These are phyloP conservation scores for Octomys mimax DNA, from an alignment of 2,797 vertebrate genomes.

Conservation along the genomic window DNA sequence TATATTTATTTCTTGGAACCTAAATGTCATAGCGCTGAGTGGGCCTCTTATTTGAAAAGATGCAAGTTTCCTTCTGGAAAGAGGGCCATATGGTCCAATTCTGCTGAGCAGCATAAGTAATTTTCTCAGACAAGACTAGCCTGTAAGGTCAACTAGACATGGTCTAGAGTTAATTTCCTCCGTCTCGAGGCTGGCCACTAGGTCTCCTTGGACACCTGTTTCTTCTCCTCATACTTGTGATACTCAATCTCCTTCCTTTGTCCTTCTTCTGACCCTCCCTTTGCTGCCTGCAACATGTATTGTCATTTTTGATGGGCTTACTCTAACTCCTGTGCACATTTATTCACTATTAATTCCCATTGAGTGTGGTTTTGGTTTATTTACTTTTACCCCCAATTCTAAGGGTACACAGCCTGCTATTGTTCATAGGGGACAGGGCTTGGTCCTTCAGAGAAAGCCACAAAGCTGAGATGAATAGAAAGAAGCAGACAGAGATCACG, in stretches of 20 bases:
- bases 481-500: conserved; percentile 71
- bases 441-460: conserved; percentile 51
- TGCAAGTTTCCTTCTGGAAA: conserved; percentile 74
- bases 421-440: conserved; percentile 10
- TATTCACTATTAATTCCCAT: neutral
- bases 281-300: neutral
- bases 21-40: conserved; percentile 70
- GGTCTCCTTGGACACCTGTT: neutral
- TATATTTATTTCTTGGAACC: conserved; percentile 77
- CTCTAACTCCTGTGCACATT: neutral
- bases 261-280: neutral
- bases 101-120: conserved; percentile 71
- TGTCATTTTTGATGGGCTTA: neutral
- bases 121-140: conserved; percentile 59
- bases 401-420: neutral
- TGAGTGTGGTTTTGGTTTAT: neutral
- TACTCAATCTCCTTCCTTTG: neutral
- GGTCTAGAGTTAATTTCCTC: conserved; percentile 15
- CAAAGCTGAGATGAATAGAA: conserved; percentile 58
- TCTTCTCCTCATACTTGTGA: neutral
- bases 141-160: conserved; percentile 61
- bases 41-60: conserved; percentile 77
- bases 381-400: neutral
- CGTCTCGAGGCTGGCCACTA: neutral
- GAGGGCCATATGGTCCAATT: conserved; percentile 72